Evolutionary conservation across 1,140 invertebrate genomes (phyloP).

Genomic region (Caenorhabditis remanei): DNA sequence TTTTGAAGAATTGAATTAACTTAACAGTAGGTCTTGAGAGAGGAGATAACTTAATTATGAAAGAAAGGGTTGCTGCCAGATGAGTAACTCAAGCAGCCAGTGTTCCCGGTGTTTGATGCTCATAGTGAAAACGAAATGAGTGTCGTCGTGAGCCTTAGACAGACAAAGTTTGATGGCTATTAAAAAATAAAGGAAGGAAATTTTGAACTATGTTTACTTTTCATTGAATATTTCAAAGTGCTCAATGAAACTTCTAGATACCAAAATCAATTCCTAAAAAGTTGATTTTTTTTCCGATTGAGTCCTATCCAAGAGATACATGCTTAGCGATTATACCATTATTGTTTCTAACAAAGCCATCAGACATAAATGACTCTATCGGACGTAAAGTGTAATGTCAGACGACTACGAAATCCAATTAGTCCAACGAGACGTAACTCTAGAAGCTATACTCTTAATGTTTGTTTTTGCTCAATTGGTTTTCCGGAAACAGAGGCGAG

Average conservation of each 20-base stretch:
- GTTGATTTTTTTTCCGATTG: too few species aligned
- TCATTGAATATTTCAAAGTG: neutral
- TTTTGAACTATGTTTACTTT: neutral
- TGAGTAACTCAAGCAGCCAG: conserved; percentile 29
- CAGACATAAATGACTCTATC: too few species aligned
- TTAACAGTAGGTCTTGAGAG: conserved; percentile 16
- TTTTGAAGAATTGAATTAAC: conserved; percentile 22
- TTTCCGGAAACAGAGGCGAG: conserved; percentile 42
- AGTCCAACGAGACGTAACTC: conserved; percentile 23
- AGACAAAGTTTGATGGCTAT: neutral
- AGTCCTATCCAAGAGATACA: too few species aligned
- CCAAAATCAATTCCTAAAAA: too few species aligned
- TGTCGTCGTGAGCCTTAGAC: neutral
- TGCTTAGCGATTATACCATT: too few species aligned
- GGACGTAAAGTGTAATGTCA: too few species aligned
- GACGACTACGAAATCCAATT: neutral
- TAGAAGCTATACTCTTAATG: conserved; percentile 12
- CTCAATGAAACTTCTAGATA: too few species aligned
- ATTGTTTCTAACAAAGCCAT: too few species aligned
- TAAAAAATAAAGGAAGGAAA: neutral
- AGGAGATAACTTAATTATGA: neutral
- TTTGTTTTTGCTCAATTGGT: conserved; percentile 49
- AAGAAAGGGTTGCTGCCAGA: conserved; percentile 4
- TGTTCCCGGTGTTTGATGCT: conserved; percentile 39
- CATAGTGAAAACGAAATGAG: conserved; percentile 14